These are phyloP conservation scores for Syncerus caffer DNA, from an alignment of 2,797 vertebrate genomes.

Conservation along the genomic window DNA sequence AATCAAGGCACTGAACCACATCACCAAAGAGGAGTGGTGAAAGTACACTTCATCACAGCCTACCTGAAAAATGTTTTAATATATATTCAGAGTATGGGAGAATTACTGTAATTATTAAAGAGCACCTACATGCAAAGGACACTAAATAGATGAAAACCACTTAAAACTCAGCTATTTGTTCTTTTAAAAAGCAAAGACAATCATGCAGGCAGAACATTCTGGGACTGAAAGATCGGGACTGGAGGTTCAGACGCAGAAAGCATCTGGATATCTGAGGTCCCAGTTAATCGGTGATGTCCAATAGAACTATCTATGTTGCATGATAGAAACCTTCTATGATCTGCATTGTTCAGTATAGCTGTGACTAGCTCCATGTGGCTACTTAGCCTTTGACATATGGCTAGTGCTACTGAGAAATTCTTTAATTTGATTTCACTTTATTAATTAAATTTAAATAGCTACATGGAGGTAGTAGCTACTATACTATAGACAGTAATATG, in stretches of 20 bases:
- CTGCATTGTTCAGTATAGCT: background rate
- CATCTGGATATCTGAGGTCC: background rate
- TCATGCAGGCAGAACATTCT: background rate
- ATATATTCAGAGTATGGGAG: constrained; percentile 22
- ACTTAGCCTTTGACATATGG: background rate
- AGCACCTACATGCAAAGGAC: background rate
- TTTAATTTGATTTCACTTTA: background rate
- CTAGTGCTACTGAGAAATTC: background rate
- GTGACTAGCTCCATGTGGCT: background rate
- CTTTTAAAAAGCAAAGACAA: background rate
- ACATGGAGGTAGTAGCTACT: background rate
- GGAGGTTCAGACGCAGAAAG: constrained; percentile 13
- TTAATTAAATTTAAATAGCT: background rate
- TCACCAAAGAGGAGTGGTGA: constrained; percentile 44
- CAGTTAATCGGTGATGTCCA: background rate
- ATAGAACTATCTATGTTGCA: background rate
- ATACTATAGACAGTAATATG: background rate
- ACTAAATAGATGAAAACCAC: background rate
- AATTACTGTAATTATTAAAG: constrained; percentile 2
- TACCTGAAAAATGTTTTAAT: constrained; percentile 18
- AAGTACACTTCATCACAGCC: constrained; percentile 50
- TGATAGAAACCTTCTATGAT: background rate
- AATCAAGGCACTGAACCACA: constrained; percentile 34
- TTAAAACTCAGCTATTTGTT: background rate
- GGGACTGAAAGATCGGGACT: background rate